Percentiles rank a stretch among this genome's conserved stretches.
phyloP scores from a whole-genome alignment of 2,797 vertebrate genomes.

The Acanthopagrus latus region DNA sequence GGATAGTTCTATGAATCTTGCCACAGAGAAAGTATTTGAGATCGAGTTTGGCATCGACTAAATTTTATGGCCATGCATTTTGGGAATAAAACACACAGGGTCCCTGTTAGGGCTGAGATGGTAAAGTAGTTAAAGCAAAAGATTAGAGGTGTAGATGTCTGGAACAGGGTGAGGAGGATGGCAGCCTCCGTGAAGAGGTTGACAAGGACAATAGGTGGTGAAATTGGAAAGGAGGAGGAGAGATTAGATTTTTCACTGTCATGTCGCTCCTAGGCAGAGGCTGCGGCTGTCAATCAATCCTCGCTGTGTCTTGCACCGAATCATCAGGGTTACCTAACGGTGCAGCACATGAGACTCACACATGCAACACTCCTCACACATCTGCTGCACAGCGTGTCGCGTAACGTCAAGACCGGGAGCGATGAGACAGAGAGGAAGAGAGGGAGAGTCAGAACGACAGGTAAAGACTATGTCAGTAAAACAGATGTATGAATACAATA shows the following conservation, averaged over 20 bases:
- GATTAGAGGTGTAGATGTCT: constrained; percentile 16
- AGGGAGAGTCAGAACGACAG: constrained; percentile 13
- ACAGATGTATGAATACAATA: not conserved
- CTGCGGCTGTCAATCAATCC: constrained; percentile 70
- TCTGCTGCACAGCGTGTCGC: constrained; percentile 49
- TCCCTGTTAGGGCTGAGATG: constrained; percentile 3
- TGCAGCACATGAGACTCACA: constrained; percentile 64
- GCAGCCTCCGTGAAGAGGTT: constrained; percentile 24
- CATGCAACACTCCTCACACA: constrained; percentile 51
- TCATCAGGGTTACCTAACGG: constrained; percentile 71
- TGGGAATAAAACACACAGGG: not conserved
- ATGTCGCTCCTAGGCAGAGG: constrained; percentile 56
- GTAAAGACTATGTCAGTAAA: constrained; percentile 2
- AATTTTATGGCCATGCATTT: not conserved
- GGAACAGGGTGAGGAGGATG: constrained; percentile 28
- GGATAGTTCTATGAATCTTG: not conserved
- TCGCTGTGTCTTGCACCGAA: constrained; percentile 55
- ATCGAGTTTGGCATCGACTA: not conserved
- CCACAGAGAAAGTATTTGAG: not conserved
- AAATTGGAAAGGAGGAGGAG: constrained; percentile 59
- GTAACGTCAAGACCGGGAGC: constrained; percentile 20
- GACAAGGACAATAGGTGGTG: constrained; percentile 62
- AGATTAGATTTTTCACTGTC: constrained; percentile 67
- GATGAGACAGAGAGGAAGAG: constrained; percentile 5
- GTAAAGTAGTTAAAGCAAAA: not conserved